These are phyloP conservation scores for Cynopterus sphinx DNA, from an alignment of 2,797 vertebrate genomes.

Conservation along the genomic window DNA sequence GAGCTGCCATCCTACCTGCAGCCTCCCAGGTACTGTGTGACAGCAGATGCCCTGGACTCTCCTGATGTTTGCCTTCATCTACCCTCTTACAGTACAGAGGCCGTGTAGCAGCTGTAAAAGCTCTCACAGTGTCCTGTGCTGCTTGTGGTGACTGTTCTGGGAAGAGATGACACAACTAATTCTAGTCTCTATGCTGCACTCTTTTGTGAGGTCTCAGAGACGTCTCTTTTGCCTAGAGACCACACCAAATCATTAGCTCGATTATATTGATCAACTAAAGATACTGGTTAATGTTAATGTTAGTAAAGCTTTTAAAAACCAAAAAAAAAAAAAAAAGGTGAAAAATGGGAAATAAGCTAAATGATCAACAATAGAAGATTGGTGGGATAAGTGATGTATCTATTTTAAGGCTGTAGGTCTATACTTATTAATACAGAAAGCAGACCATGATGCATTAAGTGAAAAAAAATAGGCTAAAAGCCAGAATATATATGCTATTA, in stretches of 20 bases:
- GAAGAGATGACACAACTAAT: neutral
- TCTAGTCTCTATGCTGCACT: neutral
- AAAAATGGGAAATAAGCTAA: neutral
- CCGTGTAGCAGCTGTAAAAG: neutral
- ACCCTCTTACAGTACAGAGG: neutral
- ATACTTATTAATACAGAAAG: neutral
- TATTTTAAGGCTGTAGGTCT: neutral
- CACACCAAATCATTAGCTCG: neutral
- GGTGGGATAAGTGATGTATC: neutral
- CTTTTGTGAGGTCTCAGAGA: neutral
- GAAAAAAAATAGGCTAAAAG: neutral
- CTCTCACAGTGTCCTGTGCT: neutral
- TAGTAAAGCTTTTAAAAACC: slow-evolving; percentile 60
- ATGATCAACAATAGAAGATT: neutral
- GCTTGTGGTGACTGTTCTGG: neutral
- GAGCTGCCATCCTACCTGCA: slow-evolving; percentile 58
- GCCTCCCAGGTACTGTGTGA: neutral
- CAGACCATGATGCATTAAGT: neutral
- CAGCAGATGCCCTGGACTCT: neutral
- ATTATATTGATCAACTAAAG: neutral
- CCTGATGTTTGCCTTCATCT: slow-evolving; percentile 14
- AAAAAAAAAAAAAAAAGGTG: neutral
- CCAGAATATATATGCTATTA: neutral
- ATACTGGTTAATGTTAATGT: neutral
- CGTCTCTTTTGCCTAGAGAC: neutral